Percentiles rank a stretch among this genome's conserved stretches.
These are phyloP conservation scores for Okamejei kenojei DNA, from an alignment of 2,797 vertebrate species.

Conservation along the genomic window DNA sequence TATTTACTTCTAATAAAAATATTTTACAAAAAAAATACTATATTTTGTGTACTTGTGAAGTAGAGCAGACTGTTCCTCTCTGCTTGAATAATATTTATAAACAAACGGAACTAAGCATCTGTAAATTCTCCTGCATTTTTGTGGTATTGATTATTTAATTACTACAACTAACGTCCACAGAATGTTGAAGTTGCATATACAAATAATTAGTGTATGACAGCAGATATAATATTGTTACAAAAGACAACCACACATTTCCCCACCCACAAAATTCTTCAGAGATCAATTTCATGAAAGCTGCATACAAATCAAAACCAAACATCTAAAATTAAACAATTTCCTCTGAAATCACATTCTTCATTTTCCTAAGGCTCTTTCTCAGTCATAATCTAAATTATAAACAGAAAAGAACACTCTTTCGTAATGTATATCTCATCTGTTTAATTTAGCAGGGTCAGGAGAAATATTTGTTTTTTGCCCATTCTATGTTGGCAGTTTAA, in stretches of 20 bases:
- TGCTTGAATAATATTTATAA: background rate
- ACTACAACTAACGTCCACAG: background rate
- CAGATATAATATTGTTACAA: background rate
- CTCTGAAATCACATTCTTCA: background rate
- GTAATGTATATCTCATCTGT: background rate
- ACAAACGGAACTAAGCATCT: background rate
- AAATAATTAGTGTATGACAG: background rate
- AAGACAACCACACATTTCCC: background rate
- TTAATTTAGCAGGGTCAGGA: background rate
- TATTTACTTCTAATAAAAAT: no score
- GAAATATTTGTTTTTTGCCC: background rate
- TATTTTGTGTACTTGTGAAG: background rate
- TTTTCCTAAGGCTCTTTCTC: background rate
- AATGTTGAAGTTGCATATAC: background rate
- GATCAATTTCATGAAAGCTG: background rate
- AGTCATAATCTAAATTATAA: background rate
- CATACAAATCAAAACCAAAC: background rate
- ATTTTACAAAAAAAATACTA: no score
- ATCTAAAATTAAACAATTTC: background rate
- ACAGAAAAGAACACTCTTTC: background rate
- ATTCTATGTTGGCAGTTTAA: background rate
- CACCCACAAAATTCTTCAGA: background rate
- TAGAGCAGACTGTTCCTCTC: background rate
- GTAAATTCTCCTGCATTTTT: background rate
- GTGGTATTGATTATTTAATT: background rate